phyloP scores from a whole-genome alignment of 2,113 vertebrate species.

The Microcebus jonahi region DNA sequence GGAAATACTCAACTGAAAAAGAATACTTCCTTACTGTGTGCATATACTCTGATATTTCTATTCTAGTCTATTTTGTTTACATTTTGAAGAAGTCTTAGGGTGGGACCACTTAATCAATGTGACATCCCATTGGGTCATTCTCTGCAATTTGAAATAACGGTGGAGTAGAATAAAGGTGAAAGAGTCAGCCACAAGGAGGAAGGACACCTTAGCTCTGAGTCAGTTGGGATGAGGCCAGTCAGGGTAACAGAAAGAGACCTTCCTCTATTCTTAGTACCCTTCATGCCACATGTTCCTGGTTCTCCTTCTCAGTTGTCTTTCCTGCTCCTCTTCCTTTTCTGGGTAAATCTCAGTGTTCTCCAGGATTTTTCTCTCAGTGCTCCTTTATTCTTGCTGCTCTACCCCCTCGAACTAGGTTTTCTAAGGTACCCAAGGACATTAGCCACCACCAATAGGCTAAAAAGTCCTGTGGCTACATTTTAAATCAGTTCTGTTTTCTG shows the following conservation, averaged over 20 bases:
- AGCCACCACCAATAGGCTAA: not conserved
- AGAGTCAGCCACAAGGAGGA: not conserved
- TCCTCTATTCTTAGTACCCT: not conserved
- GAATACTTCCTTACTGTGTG: not conserved
- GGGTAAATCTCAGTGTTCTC: not conserved
- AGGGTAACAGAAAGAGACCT: not conserved
- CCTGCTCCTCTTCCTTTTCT: not conserved
- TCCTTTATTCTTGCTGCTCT: not conserved
- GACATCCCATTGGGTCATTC: not conserved
- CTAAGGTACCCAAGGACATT: not conserved
- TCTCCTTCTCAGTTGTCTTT: conserved; percentile 39
- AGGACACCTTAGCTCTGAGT: not conserved
- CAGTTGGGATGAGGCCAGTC: not conserved
- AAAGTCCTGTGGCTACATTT: not conserved
- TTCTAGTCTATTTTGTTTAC: not conserved
- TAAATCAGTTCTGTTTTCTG: conserved; percentile 26
- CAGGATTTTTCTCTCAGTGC: not conserved
- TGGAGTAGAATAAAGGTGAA: not conserved
- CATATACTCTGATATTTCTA: not conserved
- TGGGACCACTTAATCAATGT: not conserved
- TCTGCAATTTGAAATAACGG: not conserved
- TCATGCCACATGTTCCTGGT: not conserved
- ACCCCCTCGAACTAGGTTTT: not conserved
- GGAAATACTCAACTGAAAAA: conserved; percentile 28
- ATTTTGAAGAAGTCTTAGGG: not conserved